These are phyloP conservation scores for Microtus richardsoni DNA, from an alignment of 2,113 vertebrate species.

Conservation along the genomic window DNA sequence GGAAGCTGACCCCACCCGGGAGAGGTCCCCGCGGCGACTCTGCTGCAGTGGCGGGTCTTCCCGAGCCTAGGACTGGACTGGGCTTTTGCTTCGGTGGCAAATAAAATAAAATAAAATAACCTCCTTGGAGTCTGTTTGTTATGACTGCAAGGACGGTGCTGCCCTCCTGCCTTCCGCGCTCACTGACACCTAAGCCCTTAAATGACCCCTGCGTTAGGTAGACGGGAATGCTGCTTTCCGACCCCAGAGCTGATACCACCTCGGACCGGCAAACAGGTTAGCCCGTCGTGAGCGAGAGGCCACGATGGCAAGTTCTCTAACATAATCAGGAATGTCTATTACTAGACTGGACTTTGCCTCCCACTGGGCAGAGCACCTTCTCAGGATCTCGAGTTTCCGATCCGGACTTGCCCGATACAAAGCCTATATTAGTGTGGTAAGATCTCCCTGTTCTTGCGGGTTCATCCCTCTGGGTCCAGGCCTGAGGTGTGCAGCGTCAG, in stretches of 20 bases:
- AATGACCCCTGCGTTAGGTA: neutral
- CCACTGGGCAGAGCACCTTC: neutral
- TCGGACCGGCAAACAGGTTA: neutral
- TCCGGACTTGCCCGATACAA: neutral
- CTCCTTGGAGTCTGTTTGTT: neutral
- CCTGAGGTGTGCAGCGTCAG: slow-evolving; percentile 3
- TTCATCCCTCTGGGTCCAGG: neutral
- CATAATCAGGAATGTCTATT: neutral
- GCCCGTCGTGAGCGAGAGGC: neutral
- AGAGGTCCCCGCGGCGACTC: neutral
- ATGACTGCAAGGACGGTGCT: neutral
- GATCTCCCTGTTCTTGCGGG: neutral
- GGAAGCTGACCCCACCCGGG: neutral
- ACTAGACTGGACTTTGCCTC: neutral
- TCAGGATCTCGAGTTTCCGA: slow-evolving; percentile 1
- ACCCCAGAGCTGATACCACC: neutral
- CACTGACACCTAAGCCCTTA: neutral
- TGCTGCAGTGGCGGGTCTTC: neutral
- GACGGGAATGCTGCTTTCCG: neutral
- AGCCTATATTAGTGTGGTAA: neutral
- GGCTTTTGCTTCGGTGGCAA: neutral
- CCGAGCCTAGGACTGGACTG: neutral
- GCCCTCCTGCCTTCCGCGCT: neutral
- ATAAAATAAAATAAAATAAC: no score
- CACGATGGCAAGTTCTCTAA: neutral